Conservation (phyloP, 2,888 invertebrate species). For the Nemotelus nigrinus region DNA sequence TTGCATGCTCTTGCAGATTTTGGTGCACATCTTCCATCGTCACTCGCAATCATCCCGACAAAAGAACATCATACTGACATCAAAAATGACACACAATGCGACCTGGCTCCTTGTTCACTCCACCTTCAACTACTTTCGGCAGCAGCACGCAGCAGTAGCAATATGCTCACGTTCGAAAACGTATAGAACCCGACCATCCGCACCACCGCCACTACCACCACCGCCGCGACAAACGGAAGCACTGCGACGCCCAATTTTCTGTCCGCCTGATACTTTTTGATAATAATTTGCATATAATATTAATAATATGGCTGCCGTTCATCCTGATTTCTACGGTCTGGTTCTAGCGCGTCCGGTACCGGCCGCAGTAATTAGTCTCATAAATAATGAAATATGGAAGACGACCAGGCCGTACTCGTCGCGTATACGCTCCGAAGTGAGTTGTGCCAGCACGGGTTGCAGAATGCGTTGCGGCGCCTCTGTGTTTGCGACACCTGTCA, state of each 20-base stretch:
- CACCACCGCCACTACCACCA: too few species aligned
- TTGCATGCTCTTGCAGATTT: too few species aligned
- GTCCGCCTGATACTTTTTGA: slow-evolving; percentile 59
- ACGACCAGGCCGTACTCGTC: slow-evolving; percentile 39
- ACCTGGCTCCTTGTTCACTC: too few species aligned
- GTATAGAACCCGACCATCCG: too few species aligned
- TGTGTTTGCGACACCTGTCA: slow-evolving; percentile 2
- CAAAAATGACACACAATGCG: too few species aligned
- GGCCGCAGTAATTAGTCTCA: slow-evolving; percentile 38
- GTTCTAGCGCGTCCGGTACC: background rate
- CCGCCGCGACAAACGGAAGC: background rate
- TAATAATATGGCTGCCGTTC: slow-evolving; percentile 55
- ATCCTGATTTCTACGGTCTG: slow-evolving; percentile 50
- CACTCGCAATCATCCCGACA: too few species aligned
- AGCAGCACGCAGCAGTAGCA: too few species aligned
- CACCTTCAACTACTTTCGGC: too few species aligned
- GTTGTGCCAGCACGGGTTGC: slow-evolving; percentile 7
- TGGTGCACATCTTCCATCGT: too few species aligned
- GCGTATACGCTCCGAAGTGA: background rate
- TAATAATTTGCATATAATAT: slow-evolving; percentile 60
- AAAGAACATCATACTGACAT: too few species aligned
- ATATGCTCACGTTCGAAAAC: too few species aligned
- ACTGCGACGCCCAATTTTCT: slow-evolving; percentile 48
- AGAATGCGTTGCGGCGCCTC: slow-evolving; percentile 30
- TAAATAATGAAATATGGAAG: slow-evolving; percentile 43